A percentile compares a stretch with the other conserved stretches of the same genome.
These are phyloP conservation scores for Australoheros facetus DNA, from an alignment of 2,797 vertebrate species.

Conservation along the genomic window DNA sequence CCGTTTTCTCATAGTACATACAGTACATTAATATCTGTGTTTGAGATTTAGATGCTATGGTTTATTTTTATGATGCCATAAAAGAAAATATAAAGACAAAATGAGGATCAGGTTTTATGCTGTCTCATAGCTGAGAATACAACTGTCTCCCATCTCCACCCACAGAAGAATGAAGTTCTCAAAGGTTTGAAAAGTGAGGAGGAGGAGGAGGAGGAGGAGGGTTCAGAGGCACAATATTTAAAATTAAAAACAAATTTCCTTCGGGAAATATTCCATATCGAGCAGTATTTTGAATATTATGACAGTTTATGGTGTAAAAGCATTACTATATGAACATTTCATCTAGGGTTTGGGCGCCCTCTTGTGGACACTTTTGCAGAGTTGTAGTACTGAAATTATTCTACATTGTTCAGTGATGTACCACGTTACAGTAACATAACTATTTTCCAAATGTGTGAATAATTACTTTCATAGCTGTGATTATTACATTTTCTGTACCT, in stretches of 20 bases:
- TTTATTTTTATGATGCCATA: not conserved
- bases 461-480: not conserved
- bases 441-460: not conserved
- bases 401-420: not conserved
- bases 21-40: not conserved
- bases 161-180: not conserved
- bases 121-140: not conserved
- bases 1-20: not conserved
- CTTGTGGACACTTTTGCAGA: conserved; percentile 52
- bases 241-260: not conserved
- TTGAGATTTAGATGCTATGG: not conserved
- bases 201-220: not conserved
- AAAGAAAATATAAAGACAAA: not conserved
- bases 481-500: conserved; percentile 73
- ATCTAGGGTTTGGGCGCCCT: conserved; percentile 18
- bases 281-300: not conserved
- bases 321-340: not conserved
- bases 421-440: not conserved
- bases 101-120: not conserved
- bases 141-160: not conserved
- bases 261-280: not conserved
- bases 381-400: not conserved
- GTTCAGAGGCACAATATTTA: not conserved
- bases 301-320: not conserved
- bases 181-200: not conserved